These are phyloP conservation scores for Megastigmus dorsalis DNA, from an alignment of 2,888 invertebrate species.

Conservation along the genomic window DNA sequence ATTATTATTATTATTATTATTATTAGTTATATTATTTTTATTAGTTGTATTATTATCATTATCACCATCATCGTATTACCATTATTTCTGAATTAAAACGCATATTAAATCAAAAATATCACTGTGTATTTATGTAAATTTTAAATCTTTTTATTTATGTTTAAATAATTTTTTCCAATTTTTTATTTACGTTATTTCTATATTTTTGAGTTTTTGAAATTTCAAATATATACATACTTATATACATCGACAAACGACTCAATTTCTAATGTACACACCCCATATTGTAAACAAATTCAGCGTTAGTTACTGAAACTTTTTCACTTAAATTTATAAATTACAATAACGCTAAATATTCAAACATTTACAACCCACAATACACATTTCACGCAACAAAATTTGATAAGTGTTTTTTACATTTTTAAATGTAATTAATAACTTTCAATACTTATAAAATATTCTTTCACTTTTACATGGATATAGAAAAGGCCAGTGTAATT, in stretches of 20 bases:
- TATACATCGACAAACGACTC: conserved; percentile 27
- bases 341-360: conserved; percentile 1
- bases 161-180: conserved; percentile 50
- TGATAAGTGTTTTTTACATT: conserved; percentile 35
- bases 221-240: conserved; percentile 33
- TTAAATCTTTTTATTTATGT: conserved; percentile 45
- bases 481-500: conserved; percentile 17
- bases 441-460: conserved; percentile 26
- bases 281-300: conserved; percentile 35
- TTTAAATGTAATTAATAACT: conserved; percentile 15
- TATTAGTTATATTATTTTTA: conserved; percentile 46
- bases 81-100: conserved; percentile 51
- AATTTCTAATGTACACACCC: conserved; percentile 36
- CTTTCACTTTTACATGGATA: conserved; percentile 11
- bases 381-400: conserved; percentile 34
- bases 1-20: conserved; percentile 47
- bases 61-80: conserved; percentile 52
- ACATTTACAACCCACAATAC: conserved; percentile 8
- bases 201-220: conserved; percentile 47
- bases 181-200: conserved; percentile 47
- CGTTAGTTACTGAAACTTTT: conserved; percentile 20
- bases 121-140: conserved; percentile 56
- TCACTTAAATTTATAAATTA: neutral
- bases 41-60: conserved; percentile 48
- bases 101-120: conserved; percentile 50